phyloP scores from a whole-genome alignment of 2,113 vertebrate species.

The Leptosomus discolor region DNA sequence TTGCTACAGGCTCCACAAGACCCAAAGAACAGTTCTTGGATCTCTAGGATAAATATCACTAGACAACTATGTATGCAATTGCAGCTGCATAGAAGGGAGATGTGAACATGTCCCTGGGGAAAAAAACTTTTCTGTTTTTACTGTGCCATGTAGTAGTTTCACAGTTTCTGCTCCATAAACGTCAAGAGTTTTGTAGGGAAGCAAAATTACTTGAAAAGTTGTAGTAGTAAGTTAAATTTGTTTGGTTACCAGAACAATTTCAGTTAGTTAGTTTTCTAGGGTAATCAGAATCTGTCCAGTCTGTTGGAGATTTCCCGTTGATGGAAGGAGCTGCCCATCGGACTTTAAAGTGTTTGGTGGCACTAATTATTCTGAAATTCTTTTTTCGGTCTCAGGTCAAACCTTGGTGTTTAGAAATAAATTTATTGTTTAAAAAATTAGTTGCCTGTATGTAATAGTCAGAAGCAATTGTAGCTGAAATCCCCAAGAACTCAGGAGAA shows the following conservation, averaged over 20 bases:
- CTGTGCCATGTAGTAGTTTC: background rate
- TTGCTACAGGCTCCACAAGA: background rate
- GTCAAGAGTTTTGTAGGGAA: background rate
- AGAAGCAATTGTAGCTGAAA: background rate
- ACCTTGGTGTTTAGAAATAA: background rate
- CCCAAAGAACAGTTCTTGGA: constrained; percentile 15
- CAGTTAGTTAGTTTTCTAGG: background rate
- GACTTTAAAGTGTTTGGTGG: background rate
- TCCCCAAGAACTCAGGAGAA: background rate
- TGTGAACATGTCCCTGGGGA: background rate
- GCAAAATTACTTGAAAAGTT: background rate
- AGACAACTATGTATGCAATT: background rate
- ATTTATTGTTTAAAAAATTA: background rate
- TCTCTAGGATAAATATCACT: background rate
- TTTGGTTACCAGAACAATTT: background rate
- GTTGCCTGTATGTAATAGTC: background rate
- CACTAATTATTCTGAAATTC: background rate
- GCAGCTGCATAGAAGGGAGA: background rate
- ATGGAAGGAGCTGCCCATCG: background rate
- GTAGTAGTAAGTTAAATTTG: background rate
- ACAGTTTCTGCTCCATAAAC: background rate
- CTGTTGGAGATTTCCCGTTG: background rate
- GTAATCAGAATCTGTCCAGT: background rate
- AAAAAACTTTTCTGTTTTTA: background rate
- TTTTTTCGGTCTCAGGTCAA: background rate